Percentiles rank a stretch among this genome's conserved stretches.
phyloP scores from a whole-genome alignment of 2,888 invertebrate genomes.

The Pinctada fucata region DNA sequence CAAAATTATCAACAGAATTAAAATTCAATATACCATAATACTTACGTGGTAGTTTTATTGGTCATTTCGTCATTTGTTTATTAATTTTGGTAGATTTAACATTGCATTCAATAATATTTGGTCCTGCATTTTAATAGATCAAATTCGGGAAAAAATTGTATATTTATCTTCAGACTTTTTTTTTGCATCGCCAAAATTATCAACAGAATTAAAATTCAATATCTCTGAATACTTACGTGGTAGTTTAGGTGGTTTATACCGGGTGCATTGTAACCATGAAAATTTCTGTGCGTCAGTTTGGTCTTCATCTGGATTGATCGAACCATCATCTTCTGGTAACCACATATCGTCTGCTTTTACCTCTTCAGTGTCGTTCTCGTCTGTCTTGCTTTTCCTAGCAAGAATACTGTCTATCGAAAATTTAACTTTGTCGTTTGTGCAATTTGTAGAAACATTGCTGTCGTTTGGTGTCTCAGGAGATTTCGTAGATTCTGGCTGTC shows the following conservation, averaged over 20 bases:
- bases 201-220: no score
- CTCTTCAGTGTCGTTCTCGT: conserved; percentile 21
- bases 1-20: no score
- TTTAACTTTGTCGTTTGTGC: conserved; percentile 44
- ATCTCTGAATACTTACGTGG: conserved; percentile 63
- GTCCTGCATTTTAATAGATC: no score
- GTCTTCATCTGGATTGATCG: conserved; percentile 25
- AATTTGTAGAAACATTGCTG: background rate
- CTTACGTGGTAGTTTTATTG: no score
- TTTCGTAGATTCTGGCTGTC: background rate
- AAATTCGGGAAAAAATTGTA: no score
- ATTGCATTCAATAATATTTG: no score
- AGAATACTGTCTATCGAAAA: conserved; percentile 64
- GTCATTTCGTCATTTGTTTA: no score
- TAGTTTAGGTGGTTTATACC: conserved; percentile 75
- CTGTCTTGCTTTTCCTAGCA: conserved; percentile 26
- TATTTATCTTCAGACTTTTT: no score
- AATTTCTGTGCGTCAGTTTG: conserved; percentile 44
- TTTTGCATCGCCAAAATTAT: no score
- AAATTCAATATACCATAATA: no score
- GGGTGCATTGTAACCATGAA: conserved; percentile 74
- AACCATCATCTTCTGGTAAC: conserved; percentile 5
- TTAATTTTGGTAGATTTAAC: no score
- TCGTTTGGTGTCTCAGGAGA: background rate
- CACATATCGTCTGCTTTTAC: conserved; percentile 8